Percentiles rank a stretch among this genome's conserved stretches.
These are phyloP conservation scores for Ceramica pisi DNA, from an alignment of 2,888 invertebrate genomes.

Conservation along the genomic window DNA sequence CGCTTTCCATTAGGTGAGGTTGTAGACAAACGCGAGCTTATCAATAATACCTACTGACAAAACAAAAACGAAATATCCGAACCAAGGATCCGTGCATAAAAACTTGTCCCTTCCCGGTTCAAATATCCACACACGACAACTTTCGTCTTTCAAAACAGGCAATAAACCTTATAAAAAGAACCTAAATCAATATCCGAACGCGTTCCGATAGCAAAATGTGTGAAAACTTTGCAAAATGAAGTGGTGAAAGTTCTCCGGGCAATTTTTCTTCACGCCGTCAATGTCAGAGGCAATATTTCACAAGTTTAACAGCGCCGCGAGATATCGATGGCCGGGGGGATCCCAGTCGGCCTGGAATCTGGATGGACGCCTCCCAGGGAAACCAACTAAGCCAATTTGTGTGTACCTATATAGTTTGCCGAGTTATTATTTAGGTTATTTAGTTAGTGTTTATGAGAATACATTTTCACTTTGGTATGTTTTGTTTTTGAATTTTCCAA, in stretches of 20 bases:
- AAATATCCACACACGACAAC: background rate
- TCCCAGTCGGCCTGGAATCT: slow-evolving; percentile 35
- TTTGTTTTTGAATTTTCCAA: background rate
- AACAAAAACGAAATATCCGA: too few relatives aligned
- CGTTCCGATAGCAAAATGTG: slow-evolving; percentile 66
- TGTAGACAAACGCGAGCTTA: too few relatives aligned
- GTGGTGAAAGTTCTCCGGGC: slow-evolving; percentile 75
- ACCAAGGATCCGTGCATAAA: background rate
- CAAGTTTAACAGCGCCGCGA: slow-evolving; percentile 71
- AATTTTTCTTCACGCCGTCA: slow-evolving; percentile 84
- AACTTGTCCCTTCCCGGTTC: background rate
- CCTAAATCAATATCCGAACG: slow-evolving; percentile 63
- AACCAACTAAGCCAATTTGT: slow-evolving; percentile 52
- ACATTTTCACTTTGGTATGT: background rate
- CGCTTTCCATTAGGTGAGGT: too few relatives aligned
- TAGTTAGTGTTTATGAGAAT: background rate
- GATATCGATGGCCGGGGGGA: slow-evolving; percentile 62
- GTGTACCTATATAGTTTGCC: slow-evolving; percentile 50
- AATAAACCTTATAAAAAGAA: slow-evolving; percentile 54
- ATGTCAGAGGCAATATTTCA: slow-evolving; percentile 84
- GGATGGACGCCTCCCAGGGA: slow-evolving; percentile 20
- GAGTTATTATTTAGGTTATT: slow-evolving; percentile 36
- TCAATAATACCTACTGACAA: too few relatives aligned
- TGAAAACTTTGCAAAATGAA: slow-evolving; percentile 72
- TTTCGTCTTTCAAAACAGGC: slow-evolving; percentile 13